Evolutionary conservation across 2,797 vertebrate genomes (phyloP).

Genomic region (Sebastes baramenuke): DNA sequence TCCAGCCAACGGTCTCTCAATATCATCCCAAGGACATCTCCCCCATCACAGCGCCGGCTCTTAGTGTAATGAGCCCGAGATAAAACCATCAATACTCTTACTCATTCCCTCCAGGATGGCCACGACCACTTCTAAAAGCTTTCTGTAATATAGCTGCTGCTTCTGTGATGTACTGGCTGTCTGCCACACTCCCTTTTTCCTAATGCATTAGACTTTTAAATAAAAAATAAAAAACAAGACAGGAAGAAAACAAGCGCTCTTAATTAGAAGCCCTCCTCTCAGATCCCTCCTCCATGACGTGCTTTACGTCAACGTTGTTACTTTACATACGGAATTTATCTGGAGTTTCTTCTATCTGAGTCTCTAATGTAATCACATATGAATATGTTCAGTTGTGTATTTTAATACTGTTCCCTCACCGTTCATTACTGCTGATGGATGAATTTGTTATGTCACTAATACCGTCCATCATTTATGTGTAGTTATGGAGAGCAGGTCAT

Average conservation of each 20-base stretch:
- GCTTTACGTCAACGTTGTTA: background rate
- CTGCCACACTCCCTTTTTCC: conserved; percentile 65
- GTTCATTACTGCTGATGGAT: background rate
- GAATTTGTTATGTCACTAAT: conserved; percentile 8
- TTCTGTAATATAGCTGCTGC: conserved; percentile 78
- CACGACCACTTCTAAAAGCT: conserved; percentile 81
- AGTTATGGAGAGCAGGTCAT: conserved; percentile 4
- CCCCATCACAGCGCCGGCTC: conserved; percentile 74
- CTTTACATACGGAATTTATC: background rate
- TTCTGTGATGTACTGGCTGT: conserved; percentile 73
- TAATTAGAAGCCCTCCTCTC: conserved; percentile 38
- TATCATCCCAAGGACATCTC: conserved; percentile 81
- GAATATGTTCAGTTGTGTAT: background rate
- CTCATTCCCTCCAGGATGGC: conserved; percentile 70
- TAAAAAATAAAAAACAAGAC: conserved; percentile 26
- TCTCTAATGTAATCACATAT: background rate
- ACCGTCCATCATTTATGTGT: conserved; percentile 4
- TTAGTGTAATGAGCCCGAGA: conserved; percentile 85
- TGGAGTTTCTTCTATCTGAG: background rate
- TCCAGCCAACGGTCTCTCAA: conserved; percentile 65
- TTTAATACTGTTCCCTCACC: background rate
- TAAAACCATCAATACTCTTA: conserved; percentile 85
- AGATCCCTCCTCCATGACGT: background rate
- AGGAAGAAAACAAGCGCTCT: conserved; percentile 11
- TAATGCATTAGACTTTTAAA: conserved; percentile 66